phyloP scores from a whole-genome alignment of 2,113 vertebrate species.

The Tenrec ecaudatus region DNA sequence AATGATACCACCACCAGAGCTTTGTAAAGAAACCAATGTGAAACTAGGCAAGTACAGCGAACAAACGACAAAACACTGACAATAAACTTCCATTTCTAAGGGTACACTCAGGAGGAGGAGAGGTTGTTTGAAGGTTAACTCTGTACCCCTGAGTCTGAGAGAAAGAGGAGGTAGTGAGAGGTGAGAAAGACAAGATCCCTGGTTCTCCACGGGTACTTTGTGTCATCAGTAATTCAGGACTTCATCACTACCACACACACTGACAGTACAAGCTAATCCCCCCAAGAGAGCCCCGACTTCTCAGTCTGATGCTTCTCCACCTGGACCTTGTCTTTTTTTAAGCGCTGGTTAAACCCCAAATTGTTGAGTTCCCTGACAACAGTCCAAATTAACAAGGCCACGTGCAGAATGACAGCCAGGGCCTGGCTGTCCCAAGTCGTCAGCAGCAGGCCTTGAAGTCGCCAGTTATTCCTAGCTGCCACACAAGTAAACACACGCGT shows the following conservation, averaged over 20 bases:
- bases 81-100: conserved; percentile 64
- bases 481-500: not conserved
- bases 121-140: conserved; percentile 37
- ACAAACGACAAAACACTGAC: conserved; percentile 59
- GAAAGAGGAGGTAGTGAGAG: no score
- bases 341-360: not conserved
- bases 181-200: conserved; percentile 20
- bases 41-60: conserved; percentile 54
- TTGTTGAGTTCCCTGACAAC: not conserved
- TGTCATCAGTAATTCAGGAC: conserved; percentile 40
- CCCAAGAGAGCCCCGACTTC: not conserved
- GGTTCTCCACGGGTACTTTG: conserved; percentile 69
- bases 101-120: conserved; percentile 60
- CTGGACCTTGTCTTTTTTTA: not conserved
- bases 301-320: not conserved
- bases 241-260: conserved; percentile 65
- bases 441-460: conserved; percentile 40
- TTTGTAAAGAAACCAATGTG: conserved; percentile 45
- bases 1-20: conserved; percentile 37
- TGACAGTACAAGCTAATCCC: not conserved
- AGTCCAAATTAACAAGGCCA: not conserved
- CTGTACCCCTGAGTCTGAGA: conserved; percentile 56
- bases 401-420: not conserved
- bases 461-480: not conserved
- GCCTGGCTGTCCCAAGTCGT: not conserved